Evolutionary conservation across 2,113 vertebrate species (phyloP).

Genomic region (Diadophis punctatus): DNA sequence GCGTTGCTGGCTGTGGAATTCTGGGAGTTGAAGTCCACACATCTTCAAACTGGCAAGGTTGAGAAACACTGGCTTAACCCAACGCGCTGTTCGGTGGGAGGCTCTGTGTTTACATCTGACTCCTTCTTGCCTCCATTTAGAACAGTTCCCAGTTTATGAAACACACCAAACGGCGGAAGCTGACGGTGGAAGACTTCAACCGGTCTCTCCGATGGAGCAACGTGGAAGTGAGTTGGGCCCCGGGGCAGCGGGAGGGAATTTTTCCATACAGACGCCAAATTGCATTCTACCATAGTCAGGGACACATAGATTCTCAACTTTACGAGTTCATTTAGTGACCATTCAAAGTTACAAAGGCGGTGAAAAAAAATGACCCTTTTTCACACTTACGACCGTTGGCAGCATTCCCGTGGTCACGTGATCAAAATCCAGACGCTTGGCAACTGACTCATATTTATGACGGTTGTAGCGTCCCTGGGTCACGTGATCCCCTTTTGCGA

Average conservation of each 20-base stretch:
- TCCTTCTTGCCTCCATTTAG: slow-evolving; percentile 49
- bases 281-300: neutral
- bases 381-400: too few relatives aligned
- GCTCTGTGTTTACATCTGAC: neutral
- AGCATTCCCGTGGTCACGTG: too few relatives aligned
- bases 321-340: too few relatives aligned
- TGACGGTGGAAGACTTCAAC: slow-evolving; percentile 90
- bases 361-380: too few relatives aligned
- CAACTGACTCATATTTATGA: too few relatives aligned
- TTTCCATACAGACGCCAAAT: neutral
- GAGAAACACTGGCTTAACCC: neutral
- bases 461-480: fast-evolving
- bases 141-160: slow-evolving; percentile 92
- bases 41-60: too few relatives aligned
- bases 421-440: too few relatives aligned
- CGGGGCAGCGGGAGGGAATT: neutral
- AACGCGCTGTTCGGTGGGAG: fast-evolving
- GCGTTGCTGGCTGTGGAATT: too few relatives aligned
- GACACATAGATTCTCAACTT: too few relatives aligned
- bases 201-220: slow-evolving; percentile 88
- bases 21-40: too few relatives aligned
- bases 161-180: slow-evolving; percentile 82
- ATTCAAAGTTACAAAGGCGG: too few relatives aligned
- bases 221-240: slow-evolving; percentile 73
- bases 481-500: too few relatives aligned